phyloP scores from a whole-genome alignment of 2,888 invertebrate genomes.

The Gastracanthus pulcherrimus region DNA sequence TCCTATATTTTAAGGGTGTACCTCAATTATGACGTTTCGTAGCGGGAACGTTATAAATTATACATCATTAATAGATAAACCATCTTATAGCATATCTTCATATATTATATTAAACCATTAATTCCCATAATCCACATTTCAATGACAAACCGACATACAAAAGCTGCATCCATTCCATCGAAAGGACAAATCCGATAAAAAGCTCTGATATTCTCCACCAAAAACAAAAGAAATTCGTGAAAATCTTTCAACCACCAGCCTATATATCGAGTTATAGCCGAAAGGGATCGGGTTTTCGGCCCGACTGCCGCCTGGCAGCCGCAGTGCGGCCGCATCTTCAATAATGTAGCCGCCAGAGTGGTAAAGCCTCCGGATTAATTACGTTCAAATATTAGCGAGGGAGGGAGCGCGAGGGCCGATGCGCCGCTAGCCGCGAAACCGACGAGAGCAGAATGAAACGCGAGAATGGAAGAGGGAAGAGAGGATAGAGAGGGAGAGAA shows the following conservation, averaged over 20 bases:
- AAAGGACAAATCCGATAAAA: neutral
- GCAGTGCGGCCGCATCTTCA: neutral
- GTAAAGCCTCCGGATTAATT: conserved; percentile 69
- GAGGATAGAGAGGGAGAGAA: neutral
- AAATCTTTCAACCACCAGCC: neutral
- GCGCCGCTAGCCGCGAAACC: neutral
- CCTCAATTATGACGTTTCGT: no score
- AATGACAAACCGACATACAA: no score
- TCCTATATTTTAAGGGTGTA: no score
- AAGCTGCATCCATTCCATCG: no score
- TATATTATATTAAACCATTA: no score
- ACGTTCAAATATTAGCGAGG: conserved; percentile 71
- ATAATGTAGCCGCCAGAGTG: conserved; percentile 21
- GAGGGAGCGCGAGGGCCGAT: conserved; percentile 6
- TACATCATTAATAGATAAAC: no score
- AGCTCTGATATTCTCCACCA: neutral
- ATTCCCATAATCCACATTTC: no score
- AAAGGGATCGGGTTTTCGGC: neutral
- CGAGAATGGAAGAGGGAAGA: neutral
- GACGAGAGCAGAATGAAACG: conserved; percentile 10
- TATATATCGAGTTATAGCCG: neutral
- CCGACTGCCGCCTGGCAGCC: neutral
- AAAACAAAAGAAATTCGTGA: neutral
- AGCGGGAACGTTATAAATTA: no score
- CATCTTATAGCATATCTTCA: no score